These are phyloP conservation scores for Pachydiplax longipennis DNA, from an alignment of 2,888 invertebrate genomes.

Conservation along the genomic window DNA sequence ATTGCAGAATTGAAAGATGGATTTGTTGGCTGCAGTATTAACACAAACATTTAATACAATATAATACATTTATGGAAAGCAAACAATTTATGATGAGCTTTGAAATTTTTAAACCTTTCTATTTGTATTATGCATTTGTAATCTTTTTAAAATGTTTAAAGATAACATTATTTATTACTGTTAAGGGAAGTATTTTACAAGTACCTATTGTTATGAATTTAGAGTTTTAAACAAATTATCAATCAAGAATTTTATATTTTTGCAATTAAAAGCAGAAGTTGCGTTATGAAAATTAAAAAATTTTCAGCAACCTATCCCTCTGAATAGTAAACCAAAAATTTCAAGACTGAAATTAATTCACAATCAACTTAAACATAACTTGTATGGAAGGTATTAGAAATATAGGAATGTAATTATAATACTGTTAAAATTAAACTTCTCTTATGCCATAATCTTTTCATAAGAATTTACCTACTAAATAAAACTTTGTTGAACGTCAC, in stretches of 20 bases:
- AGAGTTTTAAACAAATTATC: conserved; percentile 33
- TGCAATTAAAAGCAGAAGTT: conserved; percentile 33
- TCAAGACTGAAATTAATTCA: conserved; percentile 29
- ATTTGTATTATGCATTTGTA: conserved; percentile 40
- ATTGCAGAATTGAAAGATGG: neutral
- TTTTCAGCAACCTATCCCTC: neutral
- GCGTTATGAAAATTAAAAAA: conserved; percentile 3
- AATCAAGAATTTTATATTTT: conserved; percentile 38
- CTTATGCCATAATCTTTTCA: neutral
- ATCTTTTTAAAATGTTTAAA: conserved; percentile 37
- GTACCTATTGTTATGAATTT: conserved; percentile 30
- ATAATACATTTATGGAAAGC: conserved; percentile 14
- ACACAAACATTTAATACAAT: conserved; percentile 10
- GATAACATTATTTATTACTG: conserved; percentile 34
- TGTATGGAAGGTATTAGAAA: neutral
- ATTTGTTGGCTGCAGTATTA: neutral
- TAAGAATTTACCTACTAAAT: neutral
- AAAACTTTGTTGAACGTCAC: neutral
- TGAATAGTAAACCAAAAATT: conserved; percentile 16
- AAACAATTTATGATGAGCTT: conserved; percentile 33
- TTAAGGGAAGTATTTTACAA: conserved; percentile 32
- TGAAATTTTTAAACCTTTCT: conserved; percentile 37
- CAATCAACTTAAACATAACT: neutral
- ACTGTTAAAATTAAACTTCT: neutral
- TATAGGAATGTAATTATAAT: neutral